A percentile compares a stretch with the other conserved stretches of the same genome.
Conservation (phyloP, 92 coral and sea anemone genomes). For the Virgularia gustaviana region DNA sequence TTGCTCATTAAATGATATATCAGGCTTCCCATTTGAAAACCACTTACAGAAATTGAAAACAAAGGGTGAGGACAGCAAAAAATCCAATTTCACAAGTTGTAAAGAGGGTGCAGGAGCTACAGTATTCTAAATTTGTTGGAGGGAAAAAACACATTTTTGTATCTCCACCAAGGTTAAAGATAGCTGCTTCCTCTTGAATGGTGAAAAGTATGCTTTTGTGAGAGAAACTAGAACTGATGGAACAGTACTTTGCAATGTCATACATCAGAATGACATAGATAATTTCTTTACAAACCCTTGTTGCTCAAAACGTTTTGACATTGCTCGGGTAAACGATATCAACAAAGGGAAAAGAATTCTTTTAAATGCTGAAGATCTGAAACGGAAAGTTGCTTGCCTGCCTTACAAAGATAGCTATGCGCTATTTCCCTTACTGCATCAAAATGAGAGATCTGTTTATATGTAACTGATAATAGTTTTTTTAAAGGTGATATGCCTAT, state of each 20-base stretch:
- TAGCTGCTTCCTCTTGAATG: not conserved
- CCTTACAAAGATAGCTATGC: not conserved
- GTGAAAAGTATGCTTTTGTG: not conserved
- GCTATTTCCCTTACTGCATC: not conserved
- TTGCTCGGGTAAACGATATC: not conserved
- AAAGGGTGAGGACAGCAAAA: not conserved
- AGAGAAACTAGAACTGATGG: not conserved
- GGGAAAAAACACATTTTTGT: not conserved
- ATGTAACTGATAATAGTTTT: too few species aligned
- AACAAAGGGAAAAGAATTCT: not conserved
- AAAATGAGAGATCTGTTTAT: not conserved
- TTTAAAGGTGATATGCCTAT: too few species aligned
- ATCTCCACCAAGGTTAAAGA: not conserved
- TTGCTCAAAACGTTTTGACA: not conserved
- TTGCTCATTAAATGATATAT: conserved; percentile 8
- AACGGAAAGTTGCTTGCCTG: not conserved
- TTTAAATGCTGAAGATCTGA: not conserved
- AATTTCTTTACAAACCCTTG: not conserved
- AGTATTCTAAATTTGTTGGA: not conserved
- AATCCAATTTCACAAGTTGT: not conserved
- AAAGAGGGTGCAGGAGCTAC: not conserved
- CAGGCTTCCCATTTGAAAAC: conserved; percentile 1
- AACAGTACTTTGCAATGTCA: not conserved
- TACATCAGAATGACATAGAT: not conserved
- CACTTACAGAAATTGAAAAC: not conserved